Evolutionary conservation across 1,140 invertebrate species (phyloP).

Genomic region (Bombus picipes): DNA sequence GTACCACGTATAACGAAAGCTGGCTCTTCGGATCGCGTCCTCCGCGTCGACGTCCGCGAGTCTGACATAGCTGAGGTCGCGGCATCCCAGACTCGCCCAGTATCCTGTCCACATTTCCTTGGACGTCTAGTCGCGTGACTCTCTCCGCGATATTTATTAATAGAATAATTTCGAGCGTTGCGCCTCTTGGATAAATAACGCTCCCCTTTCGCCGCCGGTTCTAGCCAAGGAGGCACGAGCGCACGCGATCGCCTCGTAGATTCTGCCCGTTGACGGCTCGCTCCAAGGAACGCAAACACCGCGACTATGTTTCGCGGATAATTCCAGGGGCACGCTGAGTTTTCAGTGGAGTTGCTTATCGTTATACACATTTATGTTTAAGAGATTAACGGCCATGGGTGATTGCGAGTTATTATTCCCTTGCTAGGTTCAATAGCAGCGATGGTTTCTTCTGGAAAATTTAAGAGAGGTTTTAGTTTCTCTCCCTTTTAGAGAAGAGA

Average conservation of each 20-base stretch:
- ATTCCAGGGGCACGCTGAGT: slow-evolving; percentile 20
- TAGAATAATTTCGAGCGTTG: slow-evolving; percentile 40
- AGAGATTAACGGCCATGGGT: not conserved
- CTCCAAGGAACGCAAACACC: not conserved
- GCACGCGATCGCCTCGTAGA: slow-evolving; percentile 37
- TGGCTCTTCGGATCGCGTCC: slow-evolving; percentile 25
- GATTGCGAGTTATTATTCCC: not conserved
- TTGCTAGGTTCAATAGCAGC: too few species aligned
- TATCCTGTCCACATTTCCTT: slow-evolving; percentile 21
- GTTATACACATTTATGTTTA: too few species aligned
- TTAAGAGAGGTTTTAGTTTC: not conserved
- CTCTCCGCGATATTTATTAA: slow-evolving; percentile 33
- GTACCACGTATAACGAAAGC: slow-evolving; percentile 48
- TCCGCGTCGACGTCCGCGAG: slow-evolving; percentile 39
- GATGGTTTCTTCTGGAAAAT: not conserved
- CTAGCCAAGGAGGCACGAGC: slow-evolving; percentile 6
- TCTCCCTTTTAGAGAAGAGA: too few species aligned
- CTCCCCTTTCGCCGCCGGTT: not conserved
- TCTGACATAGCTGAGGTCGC: slow-evolving; percentile 45
- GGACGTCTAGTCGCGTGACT: slow-evolving; percentile 15
- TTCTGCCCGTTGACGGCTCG: slow-evolving; percentile 3
- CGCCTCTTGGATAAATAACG: slow-evolving; percentile 14
- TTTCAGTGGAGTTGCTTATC: slow-evolving; percentile 17
- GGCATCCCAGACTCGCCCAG: slow-evolving; percentile 7
- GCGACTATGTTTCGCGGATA: slow-evolving; percentile 26